Base-by-base conservation (phyloP, 2,888 invertebrate species). In the Neocrepidodera transversa region DNA sequence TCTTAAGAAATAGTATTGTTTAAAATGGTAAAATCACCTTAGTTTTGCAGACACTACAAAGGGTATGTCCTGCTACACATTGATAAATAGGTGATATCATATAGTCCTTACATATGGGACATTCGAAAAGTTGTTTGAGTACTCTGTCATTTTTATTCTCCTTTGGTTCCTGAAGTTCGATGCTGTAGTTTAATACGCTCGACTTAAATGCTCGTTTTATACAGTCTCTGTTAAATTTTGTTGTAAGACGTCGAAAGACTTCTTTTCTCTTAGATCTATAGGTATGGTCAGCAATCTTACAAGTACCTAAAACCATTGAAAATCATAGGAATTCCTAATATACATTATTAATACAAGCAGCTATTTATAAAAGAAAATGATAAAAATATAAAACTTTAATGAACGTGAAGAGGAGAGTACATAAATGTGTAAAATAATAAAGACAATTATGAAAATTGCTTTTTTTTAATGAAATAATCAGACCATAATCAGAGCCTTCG, bases 21-120 rank as follows among this genome's bases (percentile, higher is more conserved):
- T n/a, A n/a, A n/a, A n/a, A n/a, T n/a, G n/a, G n/a, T n/a, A n/a
- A n/a, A n/a, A n/a, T 45, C 30, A 58, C 52, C 42, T 57, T 58
- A 1, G 51, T 40, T n/a, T 52, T 55, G 62, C 63, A 63, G 1
- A 50, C 48, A 23, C 55, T 60, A 49, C 65, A 65, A 17, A 65
- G 26, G n/a, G 61, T 51, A 47, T 65, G 65, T 4, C 65, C 65
- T 1, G 59, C 50, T 10, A 62, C 17, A 40, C 65, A 65, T 40
- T 65, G 65, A 35, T 53, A 58, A 16, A 65, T 63, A 2, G 65
- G 65, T 1, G 63, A 57, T 18, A 59, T 40, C 69, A 74, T 68
- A 30, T 66, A 65, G 13, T 72, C 70, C 11, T 69, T 60, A 56
- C 76, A 76, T 8, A 72, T 62, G 8, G 73, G 68, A 53, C 76